Evolutionary conservation across 2,797 vertebrate species (phyloP).

Genomic region (Sarcoramphus papa): DNA sequence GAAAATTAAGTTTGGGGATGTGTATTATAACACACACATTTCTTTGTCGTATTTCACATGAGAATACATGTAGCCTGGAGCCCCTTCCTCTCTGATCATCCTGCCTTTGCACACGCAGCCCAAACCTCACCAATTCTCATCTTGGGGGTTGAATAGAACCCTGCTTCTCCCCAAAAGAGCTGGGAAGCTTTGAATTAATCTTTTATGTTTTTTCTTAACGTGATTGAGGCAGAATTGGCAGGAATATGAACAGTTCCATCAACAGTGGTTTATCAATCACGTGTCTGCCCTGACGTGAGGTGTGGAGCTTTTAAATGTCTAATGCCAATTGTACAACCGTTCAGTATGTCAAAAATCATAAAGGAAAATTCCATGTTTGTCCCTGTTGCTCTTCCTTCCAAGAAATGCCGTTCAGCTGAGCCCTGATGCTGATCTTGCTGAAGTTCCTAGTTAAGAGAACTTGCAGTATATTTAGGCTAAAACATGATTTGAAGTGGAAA

Average conservation of each 20-base stretch:
- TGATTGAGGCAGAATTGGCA: background rate
- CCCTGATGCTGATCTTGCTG: background rate
- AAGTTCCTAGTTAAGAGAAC: background rate
- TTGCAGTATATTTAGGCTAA: background rate
- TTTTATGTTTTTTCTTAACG: background rate
- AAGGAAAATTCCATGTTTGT: background rate
- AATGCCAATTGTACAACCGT: background rate
- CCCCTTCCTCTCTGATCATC: background rate
- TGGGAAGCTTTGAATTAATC: background rate
- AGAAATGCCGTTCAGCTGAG: background rate
- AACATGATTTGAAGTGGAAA: background rate
- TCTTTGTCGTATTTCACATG: background rate
- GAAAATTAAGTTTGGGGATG: background rate
- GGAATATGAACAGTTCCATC: background rate
- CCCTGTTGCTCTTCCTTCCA: background rate
- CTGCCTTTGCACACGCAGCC: background rate
- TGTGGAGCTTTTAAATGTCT: background rate
- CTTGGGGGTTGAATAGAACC: background rate
- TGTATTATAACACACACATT: background rate
- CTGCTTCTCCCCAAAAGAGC: background rate
- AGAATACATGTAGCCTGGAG: background rate
- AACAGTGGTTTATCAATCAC: background rate
- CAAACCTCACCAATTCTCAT: accelerated
- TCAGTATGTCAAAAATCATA: background rate
- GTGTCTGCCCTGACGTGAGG: background rate